A percentile compares a stretch with the other conserved stretches of the same genome.
phyloP scores from a whole-genome alignment of 2,888 invertebrate genomes.

The Brassicogethes aeneus region DNA sequence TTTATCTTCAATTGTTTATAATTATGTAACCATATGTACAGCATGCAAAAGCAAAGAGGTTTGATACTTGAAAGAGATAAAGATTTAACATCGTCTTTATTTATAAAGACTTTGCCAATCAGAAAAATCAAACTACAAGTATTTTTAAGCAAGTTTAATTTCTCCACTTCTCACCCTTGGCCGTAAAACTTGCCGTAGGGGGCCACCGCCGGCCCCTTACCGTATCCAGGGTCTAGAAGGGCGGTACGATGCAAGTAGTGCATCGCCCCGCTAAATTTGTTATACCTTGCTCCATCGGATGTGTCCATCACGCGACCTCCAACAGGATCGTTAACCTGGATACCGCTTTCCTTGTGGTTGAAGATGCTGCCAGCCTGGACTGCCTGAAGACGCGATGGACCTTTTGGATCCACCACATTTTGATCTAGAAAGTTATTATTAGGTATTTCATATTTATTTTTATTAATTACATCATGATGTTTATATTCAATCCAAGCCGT shows the following conservation, averaged over 20 bases:
- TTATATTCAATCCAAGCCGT: no score
- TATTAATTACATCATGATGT: no score
- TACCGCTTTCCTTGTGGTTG: constrained; percentile 58
- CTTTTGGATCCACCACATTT: background rate
- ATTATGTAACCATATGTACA: no score
- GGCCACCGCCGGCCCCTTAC: no score
- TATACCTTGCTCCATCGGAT: constrained; percentile 38
- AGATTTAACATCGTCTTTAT: no score
- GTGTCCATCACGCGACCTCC: constrained; percentile 15
- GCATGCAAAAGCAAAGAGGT: no score
- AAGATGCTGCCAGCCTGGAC: constrained; percentile 44
- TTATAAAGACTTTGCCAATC: no score
- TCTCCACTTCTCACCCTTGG: background rate
- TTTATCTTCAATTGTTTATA: no score
- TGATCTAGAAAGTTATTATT: background rate
- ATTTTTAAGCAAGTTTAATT: background rate
- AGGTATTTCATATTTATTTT: no score
- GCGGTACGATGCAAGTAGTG: constrained; percentile 36
- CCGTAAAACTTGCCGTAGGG: background rate
- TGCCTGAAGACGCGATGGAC: background rate
- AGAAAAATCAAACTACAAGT: no score
- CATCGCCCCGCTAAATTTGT: constrained; percentile 39
- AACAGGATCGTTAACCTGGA: constrained; percentile 43
- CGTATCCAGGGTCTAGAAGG: constrained; percentile 7
- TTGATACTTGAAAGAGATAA: no score